Evolutionary conservation across 2,888 invertebrate genomes (phyloP), one percentile per base, ranked within the genome.

Genomic region (Therioaphis trifolii): DNA sequence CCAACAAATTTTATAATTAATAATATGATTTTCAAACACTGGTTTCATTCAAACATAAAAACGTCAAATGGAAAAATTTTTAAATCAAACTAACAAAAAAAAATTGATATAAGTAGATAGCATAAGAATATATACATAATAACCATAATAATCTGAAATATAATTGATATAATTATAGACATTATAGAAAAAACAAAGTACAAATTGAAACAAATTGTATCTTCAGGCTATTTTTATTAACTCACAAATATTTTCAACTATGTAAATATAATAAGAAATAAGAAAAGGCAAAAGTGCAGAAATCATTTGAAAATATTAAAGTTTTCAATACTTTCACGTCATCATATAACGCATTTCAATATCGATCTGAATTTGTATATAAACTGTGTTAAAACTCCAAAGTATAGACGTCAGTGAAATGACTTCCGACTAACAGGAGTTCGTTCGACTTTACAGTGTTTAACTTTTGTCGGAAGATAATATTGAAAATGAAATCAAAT

Each of bases 401-500:
- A 69, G 21, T n/a, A n/a, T 79, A 79, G 68, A 79, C n/a, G 40
- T 69, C 27, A n/a, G 55, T 55, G 69, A 79, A 79, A 79, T 69
- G n/a, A 52, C 68, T 79, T 79, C 78, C 68, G 68, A n/a, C 78
- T 43, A 69, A 40, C 78, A 79, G n/a, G 68, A 68, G 24, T 79
- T 69, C n/a, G 40, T 79, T 35, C 55, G 69, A 52, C 27, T 43
- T 40, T 40, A 78, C 49, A 68, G 52, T 69, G 69, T 79, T 79
- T 79, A 69, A 69, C 52, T 79, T 78, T 79, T 69, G 78, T 68
- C 40, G 55, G 43, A 24, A 79, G 55, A 79, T 79, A 69, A 79
- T 79, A 79, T 79, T 69, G 78, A 79, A 79, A 79, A 79, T 79
- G n/a, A 79, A 79, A 79, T 79, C 78, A 79, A 79, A 79, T 78